Evolutionary conservation across 2,113 vertebrate species (phyloP).

Genomic region (Scytalopus superciliaris): DNA sequence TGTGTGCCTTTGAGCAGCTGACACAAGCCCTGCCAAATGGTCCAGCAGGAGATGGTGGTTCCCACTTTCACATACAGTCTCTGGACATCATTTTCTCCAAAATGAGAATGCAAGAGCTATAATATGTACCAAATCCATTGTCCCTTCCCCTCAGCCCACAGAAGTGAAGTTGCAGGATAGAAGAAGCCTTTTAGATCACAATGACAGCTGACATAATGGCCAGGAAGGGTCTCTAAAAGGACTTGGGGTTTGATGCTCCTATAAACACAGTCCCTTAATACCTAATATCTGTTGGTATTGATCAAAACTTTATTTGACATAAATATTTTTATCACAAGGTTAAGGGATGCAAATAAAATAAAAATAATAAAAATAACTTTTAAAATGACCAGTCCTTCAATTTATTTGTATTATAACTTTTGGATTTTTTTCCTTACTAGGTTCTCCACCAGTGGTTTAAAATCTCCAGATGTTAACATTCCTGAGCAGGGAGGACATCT

Average conservation of each 20-base stretch:
- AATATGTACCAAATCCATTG: not conserved
- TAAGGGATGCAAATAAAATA: not conserved
- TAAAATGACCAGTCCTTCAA: not conserved
- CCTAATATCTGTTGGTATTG: not conserved
- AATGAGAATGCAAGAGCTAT: not conserved
- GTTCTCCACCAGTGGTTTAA: not conserved
- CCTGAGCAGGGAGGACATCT: not conserved
- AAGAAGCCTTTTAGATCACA: not conserved
- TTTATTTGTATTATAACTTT: not conserved
- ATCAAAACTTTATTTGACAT: not conserved
- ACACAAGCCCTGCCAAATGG: not conserved
- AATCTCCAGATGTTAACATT: not conserved
- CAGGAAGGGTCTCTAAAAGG: not conserved
- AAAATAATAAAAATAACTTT: not conserved
- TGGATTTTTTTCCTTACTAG: not conserved
- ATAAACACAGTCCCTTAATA: not conserved
- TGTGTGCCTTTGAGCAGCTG: not conserved
- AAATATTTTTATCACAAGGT: not conserved
- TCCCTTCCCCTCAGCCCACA: not conserved
- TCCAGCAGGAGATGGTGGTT: not conserved
- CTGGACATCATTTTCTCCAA: not conserved
- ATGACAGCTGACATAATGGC: too few species aligned
- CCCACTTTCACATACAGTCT: not conserved
- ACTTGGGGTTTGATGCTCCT: not conserved
- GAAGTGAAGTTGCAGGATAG: not conserved